Conservation (phyloP, 1,140 invertebrate genomes). For the Ridgeia piscesae region DNA sequence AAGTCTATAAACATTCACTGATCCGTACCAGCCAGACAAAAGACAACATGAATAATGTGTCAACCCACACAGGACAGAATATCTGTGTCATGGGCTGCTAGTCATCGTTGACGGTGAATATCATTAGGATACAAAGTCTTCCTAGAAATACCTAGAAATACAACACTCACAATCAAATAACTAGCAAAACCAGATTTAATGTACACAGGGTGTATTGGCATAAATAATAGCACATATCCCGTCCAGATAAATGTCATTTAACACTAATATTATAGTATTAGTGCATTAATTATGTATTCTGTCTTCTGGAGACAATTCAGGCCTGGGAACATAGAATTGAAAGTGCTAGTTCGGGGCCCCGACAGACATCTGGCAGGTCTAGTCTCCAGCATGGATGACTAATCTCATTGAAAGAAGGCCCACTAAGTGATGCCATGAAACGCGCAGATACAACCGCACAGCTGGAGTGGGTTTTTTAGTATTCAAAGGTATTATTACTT, state of each 20-base stretch:
- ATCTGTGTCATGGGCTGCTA: background rate
- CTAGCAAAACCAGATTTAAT: background rate
- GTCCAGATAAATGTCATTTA: background rate
- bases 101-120: background rate
- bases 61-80: background rate
- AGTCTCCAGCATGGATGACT: background rate
- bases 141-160: background rate
- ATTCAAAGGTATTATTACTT: background rate
- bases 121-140: background rate
- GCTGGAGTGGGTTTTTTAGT: background rate
- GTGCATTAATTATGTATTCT: background rate
- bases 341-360: background rate
- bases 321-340: background rate
- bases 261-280: background rate
- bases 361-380: background rate
- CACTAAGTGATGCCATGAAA: background rate
- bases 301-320: background rate
- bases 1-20: background rate
- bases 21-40: background rate
- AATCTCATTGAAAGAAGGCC: background rate
- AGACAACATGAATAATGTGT: background rate
- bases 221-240: background rate
- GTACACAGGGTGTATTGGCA: background rate
- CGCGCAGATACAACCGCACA: background rate
- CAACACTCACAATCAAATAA: background rate